Evolutionary conservation across 2,797 vertebrate species (phyloP).

Genomic region (Melanotaenia boesemani): DNA sequence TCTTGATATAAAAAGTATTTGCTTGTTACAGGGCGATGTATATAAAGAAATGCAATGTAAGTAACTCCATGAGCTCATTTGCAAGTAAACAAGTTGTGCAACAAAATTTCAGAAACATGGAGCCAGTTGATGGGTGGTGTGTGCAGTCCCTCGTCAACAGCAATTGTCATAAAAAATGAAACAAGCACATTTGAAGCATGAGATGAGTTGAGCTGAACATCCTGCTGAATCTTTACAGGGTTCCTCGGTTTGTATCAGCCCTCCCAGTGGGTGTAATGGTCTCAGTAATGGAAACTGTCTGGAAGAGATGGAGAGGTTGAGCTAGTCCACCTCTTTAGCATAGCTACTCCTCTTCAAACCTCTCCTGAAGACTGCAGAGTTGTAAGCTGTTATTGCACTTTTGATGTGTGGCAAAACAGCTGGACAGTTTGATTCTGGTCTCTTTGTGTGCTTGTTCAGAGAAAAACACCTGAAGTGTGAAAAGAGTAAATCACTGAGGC

Average conservation of each 20-base stretch:
- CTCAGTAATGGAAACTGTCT: slow-evolving; percentile 38
- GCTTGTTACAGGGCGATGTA: too few species aligned
- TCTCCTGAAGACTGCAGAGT: slow-evolving; percentile 17
- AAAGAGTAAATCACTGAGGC: slow-evolving; percentile 19
- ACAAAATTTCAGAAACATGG: neutral
- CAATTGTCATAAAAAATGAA: slow-evolving; percentile 25
- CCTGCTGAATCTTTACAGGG: slow-evolving; percentile 15
- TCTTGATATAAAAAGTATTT: too few species aligned
- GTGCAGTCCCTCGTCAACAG: slow-evolving; percentile 3
- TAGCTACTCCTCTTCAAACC: slow-evolving; percentile 21
- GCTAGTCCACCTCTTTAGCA: slow-evolving; percentile 16
- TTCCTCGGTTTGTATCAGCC: slow-evolving; percentile 23
- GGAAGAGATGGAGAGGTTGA: slow-evolving; percentile 23
- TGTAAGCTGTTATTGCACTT: slow-evolving; percentile 15
- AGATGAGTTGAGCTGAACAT: slow-evolving; percentile 16
- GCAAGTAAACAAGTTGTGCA: neutral
- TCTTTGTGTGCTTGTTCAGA: slow-evolving; percentile 17
- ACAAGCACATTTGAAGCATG: neutral
- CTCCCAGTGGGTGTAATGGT: slow-evolving; percentile 29
- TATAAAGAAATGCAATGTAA: neutral
- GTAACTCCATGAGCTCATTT: neutral
- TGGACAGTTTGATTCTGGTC: slow-evolving; percentile 50
- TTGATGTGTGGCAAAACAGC: slow-evolving; percentile 32
- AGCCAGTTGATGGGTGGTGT: neutral
- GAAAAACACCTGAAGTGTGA: slow-evolving; percentile 18